Conservation (phyloP, 2,797 vertebrate species). For the Erethizon dorsatum region DNA sequence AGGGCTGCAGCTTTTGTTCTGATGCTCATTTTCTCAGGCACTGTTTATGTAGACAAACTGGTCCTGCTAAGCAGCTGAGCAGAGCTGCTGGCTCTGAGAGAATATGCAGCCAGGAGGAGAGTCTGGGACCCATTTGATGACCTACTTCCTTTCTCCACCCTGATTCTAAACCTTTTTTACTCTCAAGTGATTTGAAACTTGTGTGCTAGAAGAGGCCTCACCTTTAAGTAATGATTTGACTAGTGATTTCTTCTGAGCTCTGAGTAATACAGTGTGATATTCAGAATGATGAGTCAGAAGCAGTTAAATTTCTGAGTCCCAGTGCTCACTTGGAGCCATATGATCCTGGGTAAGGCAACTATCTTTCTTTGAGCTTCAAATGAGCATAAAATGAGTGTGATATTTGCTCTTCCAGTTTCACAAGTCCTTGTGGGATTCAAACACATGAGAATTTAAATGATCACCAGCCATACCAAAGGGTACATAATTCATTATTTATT, state of each 20-base stretch:
- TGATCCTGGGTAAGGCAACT: not conserved
- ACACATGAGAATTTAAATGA: not conserved
- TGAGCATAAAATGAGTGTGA: not conserved
- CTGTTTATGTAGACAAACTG: not conserved
- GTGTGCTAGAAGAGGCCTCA: not conserved
- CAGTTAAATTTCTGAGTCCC: not conserved
- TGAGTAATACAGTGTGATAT: not conserved
- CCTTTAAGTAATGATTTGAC: not conserved
- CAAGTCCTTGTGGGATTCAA: not conserved
- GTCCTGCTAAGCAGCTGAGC: not conserved
- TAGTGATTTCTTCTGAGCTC: not conserved
- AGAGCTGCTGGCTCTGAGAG: constrained; percentile 21
- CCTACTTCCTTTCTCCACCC: not conserved
- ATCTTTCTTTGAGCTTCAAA: not conserved
- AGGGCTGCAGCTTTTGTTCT: not conserved
- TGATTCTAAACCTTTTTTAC: not conserved
- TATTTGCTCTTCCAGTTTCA: not conserved
- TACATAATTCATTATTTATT: not conserved
- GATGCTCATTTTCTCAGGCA: constrained; percentile 3
- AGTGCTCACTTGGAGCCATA: not conserved
- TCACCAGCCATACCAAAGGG: not conserved
- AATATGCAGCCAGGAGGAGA: not conserved
- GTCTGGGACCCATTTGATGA: not conserved
- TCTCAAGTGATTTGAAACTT: not conserved
- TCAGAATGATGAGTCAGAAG: not conserved